phyloP scores from a whole-genome alignment of 1,140 invertebrate genomes.

The Lutraria rhynchaena region DNA sequence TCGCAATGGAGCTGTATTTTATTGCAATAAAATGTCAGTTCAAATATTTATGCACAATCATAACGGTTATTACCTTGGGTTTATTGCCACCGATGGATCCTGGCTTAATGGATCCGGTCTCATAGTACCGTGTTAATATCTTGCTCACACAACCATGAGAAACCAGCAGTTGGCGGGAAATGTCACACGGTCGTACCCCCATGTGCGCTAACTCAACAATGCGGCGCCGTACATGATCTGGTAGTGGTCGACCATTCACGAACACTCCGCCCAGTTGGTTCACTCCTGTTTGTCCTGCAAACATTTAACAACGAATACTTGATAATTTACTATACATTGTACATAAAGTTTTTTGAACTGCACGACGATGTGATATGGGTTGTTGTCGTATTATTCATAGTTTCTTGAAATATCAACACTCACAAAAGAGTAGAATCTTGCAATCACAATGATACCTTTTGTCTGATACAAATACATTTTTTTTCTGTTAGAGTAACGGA shows the following conservation, averaged over 20 bases:
- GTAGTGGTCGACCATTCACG: conserved; percentile 97
- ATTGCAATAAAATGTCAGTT: neutral
- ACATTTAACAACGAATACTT: too few species aligned
- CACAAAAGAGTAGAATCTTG: too few species aligned
- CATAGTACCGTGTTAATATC: conserved; percentile 97
- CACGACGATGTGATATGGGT: too few species aligned
- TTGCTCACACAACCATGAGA: conserved; percentile 98
- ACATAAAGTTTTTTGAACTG: too few species aligned
- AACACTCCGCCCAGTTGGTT: conserved; percentile 99
- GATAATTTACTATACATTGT: too few species aligned
- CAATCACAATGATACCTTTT: too few species aligned
- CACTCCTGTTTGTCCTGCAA: conserved; percentile 86
- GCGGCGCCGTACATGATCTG: conserved; percentile 96
- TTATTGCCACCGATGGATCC: conserved; percentile 99
- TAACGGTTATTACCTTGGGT: conserved; percentile 87
- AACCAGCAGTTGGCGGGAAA: conserved; percentile 95
- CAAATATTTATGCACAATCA: neutral
- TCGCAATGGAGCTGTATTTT: neutral
- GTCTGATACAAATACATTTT: too few species aligned
- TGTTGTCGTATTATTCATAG: too few species aligned
- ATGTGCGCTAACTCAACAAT: conserved; percentile 97
- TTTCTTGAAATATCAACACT: too few species aligned
- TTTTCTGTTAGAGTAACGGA: too few species aligned
- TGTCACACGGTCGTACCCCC: conserved; percentile 96
- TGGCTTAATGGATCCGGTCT: conserved; percentile 96